phyloP scores from a whole-genome alignment of 1,140 invertebrate genomes.

The Pemphigus obesinymphae region DNA sequence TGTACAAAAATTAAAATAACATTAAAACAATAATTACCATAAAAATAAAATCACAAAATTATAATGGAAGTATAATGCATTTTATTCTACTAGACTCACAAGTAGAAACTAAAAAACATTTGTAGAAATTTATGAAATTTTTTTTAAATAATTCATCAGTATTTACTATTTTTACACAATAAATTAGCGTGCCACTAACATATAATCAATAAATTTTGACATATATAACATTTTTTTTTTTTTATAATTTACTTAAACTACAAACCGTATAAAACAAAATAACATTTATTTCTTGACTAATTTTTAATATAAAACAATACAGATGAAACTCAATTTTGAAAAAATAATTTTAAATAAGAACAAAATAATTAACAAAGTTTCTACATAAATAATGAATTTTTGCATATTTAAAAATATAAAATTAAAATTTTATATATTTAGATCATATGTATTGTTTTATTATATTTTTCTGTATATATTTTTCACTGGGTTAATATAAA shows the following conservation, averaged over 20 bases:
- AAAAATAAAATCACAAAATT: slow-evolving; percentile 40
- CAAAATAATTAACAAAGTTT: background rate
- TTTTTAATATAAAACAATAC: background rate
- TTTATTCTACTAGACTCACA: slow-evolving; percentile 19
- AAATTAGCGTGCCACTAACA: slow-evolving; percentile 26
- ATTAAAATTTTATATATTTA: background rate
- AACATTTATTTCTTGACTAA: slow-evolving; percentile 35
- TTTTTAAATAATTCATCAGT: background rate
- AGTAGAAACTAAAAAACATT: slow-evolving; percentile 23
- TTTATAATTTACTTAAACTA: slow-evolving; percentile 35
- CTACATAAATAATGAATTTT: background rate
- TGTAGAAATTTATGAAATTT: background rate
- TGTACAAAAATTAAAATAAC: slow-evolving; percentile 39
- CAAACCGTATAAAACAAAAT: slow-evolving; percentile 2
- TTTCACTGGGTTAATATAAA: background rate
- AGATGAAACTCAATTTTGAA: background rate
- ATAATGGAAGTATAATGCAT: slow-evolving; percentile 33
- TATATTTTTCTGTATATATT: background rate
- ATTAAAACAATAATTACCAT: slow-evolving; percentile 27
- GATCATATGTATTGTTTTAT: background rate
- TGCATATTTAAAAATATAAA: too few relatives aligned
- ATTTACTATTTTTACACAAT: slow-evolving; percentile 29
- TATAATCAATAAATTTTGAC: slow-evolving; percentile 6
- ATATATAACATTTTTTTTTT: slow-evolving; percentile 27
- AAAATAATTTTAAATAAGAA: background rate